Percentiles rank a stretch among this genome's conserved stretches.
Evolutionary conservation across 2,797 vertebrate species (phyloP).

Genomic region (Tarsius wallacei): DNA sequence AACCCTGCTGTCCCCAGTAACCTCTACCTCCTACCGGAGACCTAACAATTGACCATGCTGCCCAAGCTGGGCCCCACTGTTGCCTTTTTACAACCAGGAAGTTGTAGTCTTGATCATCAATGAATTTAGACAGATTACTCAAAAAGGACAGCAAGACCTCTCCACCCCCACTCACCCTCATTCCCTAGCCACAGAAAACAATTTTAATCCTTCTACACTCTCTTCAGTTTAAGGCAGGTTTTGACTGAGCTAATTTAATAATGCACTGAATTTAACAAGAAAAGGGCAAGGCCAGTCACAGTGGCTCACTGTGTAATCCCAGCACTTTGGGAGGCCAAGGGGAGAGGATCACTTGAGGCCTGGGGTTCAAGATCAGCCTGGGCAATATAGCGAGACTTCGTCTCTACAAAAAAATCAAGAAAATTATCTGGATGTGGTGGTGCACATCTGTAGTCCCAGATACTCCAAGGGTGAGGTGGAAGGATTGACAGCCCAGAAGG

Average conservation of each 20-base stretch:
- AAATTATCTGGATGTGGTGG: too few relatives aligned
- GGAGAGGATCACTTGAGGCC: too few relatives aligned
- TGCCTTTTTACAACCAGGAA: neutral
- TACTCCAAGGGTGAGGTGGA: too few relatives aligned
- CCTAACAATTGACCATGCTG: rapidly evolving
- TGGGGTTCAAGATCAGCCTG: too few relatives aligned
- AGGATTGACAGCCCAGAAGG: too few relatives aligned
- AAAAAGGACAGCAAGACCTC: neutral
- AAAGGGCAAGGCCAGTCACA: neutral
- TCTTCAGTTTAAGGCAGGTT: neutral
- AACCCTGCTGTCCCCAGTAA: neutral
- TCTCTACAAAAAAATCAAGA: too few relatives aligned
- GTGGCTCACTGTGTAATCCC: too few relatives aligned
- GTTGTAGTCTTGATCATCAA: neutral
- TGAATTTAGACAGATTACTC: neutral
- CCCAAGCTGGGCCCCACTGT: rapidly evolving
- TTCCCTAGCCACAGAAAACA: neutral
- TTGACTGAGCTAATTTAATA: neutral
- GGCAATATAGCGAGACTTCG: too few relatives aligned
- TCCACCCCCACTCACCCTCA: neutral
- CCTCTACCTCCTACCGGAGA: neutral
- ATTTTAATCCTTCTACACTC: neutral
- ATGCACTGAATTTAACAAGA: neutral
- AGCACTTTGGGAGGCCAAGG: too few relatives aligned
- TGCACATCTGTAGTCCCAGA: too few relatives aligned